Evolutionary conservation across 2,113 vertebrate species (phyloP).

Genomic region (Thalassarche chlororhynchos): DNA sequence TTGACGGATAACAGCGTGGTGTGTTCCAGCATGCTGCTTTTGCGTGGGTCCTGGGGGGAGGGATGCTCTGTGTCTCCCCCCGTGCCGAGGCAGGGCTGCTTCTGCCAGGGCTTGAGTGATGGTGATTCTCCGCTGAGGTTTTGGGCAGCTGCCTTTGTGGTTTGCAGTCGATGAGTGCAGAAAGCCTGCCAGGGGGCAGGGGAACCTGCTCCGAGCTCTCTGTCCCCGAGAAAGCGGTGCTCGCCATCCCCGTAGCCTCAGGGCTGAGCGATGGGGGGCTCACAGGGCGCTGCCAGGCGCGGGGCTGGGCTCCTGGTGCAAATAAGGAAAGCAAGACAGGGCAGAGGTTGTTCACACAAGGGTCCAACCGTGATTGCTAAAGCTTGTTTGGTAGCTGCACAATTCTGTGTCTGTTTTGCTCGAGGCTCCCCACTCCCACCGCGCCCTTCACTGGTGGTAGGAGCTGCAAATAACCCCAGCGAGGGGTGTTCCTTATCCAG

Average conservation of each 20-base stretch:
- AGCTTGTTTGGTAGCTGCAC: not conserved
- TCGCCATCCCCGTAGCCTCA: fast-evolving
- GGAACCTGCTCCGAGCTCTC: not conserved
- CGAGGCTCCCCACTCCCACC: not conserved
- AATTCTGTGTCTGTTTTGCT: not conserved
- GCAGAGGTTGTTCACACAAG: not conserved
- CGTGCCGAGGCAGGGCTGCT: not conserved
- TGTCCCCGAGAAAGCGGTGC: fast-evolving
- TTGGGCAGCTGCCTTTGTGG: conserved; percentile 12
- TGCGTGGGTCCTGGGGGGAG: not conserved
- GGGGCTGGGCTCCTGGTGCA: not conserved
- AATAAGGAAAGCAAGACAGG: not conserved
- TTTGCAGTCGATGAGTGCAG: not conserved
- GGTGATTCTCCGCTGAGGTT: not conserved
- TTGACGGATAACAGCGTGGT: not conserved
- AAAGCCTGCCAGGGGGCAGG: not conserved
- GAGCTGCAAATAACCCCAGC: not conserved
- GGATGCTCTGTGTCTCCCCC: not conserved
- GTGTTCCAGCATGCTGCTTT: not conserved
- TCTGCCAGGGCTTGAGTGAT: not conserved
- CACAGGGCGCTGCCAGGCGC: fast-evolving
- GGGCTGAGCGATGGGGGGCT: not conserved
- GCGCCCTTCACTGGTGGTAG: not conserved
- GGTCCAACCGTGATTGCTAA: not conserved
- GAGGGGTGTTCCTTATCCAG: not conserved